These are phyloP conservation scores for Euwallacea similis DNA, from an alignment of 1,140 invertebrate species.

Conservation along the genomic window DNA sequence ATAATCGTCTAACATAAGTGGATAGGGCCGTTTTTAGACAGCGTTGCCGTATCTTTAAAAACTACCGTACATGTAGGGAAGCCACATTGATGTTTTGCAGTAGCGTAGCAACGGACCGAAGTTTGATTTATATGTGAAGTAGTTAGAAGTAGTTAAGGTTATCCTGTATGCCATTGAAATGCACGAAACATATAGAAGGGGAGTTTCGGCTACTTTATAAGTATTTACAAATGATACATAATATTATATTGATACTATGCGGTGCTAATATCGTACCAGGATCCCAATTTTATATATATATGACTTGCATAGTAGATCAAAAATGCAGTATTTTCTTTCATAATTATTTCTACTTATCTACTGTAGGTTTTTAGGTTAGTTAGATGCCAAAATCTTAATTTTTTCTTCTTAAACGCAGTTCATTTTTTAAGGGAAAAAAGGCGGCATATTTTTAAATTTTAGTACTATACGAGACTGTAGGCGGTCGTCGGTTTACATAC, in stretches of 20 bases:
- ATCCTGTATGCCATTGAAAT: constrained; percentile 66
- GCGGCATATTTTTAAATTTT: no score
- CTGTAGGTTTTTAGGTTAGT: constrained; percentile 8
- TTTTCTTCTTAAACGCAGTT: background rate
- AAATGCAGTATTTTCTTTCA: constrained; percentile 10
- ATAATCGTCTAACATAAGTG: no score
- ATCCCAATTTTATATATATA: constrained; percentile 22
- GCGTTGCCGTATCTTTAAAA: no score
- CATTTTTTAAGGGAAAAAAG: no score
- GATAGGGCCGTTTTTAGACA: no score
- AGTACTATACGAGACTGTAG: no score
- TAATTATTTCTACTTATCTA: background rate
- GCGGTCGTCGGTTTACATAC: no score
- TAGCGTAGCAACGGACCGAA: constrained; percentile 16
- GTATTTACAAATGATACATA: constrained; percentile 41
- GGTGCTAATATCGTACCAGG: constrained; percentile 40
- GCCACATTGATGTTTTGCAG: no score
- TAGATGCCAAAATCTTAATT: constrained; percentile 23
- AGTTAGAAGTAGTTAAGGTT: constrained; percentile 41
- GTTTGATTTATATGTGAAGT: constrained; percentile 40
- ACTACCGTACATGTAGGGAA: no score
- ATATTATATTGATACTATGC: constrained; percentile 42
- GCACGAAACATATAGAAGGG: constrained; percentile 69
- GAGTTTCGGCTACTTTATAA: constrained; percentile 52
- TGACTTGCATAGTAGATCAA: constrained; percentile 25